Evolutionary conservation across 2,113 vertebrate species (phyloP).

Genomic region (Xyrauchen texanus): DNA sequence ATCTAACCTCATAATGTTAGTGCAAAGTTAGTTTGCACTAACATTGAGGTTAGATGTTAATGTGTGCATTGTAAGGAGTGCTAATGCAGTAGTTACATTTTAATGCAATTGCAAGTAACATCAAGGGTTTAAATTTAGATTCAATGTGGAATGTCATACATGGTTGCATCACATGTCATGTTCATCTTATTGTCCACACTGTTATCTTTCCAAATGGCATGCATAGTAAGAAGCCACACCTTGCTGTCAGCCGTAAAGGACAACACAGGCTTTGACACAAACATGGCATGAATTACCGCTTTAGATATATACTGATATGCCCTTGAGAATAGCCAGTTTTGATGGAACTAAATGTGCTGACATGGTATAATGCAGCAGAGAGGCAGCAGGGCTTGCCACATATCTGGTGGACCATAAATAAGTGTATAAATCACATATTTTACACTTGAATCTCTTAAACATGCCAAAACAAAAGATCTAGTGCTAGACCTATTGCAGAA

Average conservation of each 20-base stretch:
- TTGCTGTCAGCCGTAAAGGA: not conserved
- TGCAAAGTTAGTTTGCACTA: not conserved
- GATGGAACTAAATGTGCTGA: conserved; percentile 26
- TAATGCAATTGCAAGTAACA: conserved; percentile 25
- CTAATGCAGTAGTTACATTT: conserved; percentile 28
- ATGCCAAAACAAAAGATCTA: too few species aligned
- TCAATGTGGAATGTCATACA: not conserved
- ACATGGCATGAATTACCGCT: conserved; percentile 28
- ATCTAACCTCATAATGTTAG: not conserved
- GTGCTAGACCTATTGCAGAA: too few species aligned
- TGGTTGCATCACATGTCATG: conserved; percentile 3
- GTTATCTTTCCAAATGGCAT: not conserved
- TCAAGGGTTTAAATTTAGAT: conserved; percentile 5
- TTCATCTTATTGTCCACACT: conserved; percentile 3
- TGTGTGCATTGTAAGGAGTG: not conserved
- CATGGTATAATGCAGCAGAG: not conserved
- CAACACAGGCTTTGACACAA: conserved; percentile 28
- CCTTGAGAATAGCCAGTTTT: conserved; percentile 21
- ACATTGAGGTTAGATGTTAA: not conserved
- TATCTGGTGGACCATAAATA: not conserved
- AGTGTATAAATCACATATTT: not conserved
- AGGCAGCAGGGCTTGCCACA: not conserved
- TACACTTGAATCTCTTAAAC: too few species aligned
- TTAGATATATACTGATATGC: conserved; percentile 34
- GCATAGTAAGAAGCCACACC: not conserved